Evolutionary conservation across 1,140 invertebrate genomes (phyloP).

Genomic region (Eupristina koningsbergeri): DNA sequence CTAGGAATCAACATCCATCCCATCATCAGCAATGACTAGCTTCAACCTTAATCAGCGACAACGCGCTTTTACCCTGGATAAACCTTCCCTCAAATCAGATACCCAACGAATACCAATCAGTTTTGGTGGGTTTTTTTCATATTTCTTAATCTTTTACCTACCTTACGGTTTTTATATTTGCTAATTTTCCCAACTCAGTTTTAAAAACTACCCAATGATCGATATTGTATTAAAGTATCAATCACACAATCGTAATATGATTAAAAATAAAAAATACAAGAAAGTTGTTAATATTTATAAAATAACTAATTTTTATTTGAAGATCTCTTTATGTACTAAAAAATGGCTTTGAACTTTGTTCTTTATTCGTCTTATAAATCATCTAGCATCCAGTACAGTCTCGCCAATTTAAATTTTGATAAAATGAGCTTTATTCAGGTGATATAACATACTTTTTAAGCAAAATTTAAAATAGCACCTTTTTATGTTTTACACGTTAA

Average conservation of each 20-base stretch:
- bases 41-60: slow-evolving; percentile 63
- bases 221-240: background rate
- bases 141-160: background rate
- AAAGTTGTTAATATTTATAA: background rate
- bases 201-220: background rate
- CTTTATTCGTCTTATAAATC: background rate
- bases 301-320: background rate
- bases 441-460: slow-evolving; percentile 12
- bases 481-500: slow-evolving; percentile 18
- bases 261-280: background rate
- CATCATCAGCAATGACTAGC: background rate
- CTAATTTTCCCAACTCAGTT: background rate
- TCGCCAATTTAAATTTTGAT: background rate
- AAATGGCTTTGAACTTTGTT: background rate
- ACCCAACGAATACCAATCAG: slow-evolving; percentile 47
- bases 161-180: background rate
- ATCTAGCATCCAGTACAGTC: background rate
- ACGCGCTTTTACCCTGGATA: slow-evolving; percentile 25
- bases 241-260: background rate
- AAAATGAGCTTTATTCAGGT: slow-evolving; percentile 3
- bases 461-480: slow-evolving; percentile 18
- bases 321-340: background rate
- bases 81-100: slow-evolving; percentile 22
- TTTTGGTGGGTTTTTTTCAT: background rate
- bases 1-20: slow-evolving; percentile 51